These are phyloP conservation scores for Pristionchus arcanus DNA, from an alignment of 2,888 invertebrate genomes.

Conservation along the genomic window DNA sequence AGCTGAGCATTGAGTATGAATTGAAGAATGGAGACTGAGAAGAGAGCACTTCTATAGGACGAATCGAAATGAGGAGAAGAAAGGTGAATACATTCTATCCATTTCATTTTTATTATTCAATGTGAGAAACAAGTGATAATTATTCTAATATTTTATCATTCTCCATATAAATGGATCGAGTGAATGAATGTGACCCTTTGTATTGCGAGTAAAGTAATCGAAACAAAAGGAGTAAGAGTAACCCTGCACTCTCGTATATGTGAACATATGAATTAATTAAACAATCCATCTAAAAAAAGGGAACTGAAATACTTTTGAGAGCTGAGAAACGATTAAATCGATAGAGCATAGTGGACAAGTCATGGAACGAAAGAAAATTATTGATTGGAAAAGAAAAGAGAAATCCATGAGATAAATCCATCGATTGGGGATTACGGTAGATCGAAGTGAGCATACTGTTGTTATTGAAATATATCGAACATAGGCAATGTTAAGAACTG, in stretches of 20 bases:
- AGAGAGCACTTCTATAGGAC: constrained; percentile 17
- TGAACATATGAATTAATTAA: constrained; percentile 20
- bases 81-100: background rate
- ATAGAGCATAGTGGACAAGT: constrained; percentile 21
- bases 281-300: background rate
- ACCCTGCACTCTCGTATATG: constrained; percentile 49
- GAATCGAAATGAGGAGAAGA: background rate
- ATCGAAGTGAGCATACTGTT: constrained; percentile 30
- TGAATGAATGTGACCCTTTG: constrained; percentile 7
- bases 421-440: constrained; percentile 35
- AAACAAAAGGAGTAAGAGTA: constrained; percentile 25
- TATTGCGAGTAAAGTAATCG: constrained; percentile 34
- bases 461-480: constrained; percentile 4
- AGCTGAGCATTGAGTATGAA: constrained; percentile 54
- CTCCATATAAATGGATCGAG: background rate
- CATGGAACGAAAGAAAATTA: constrained; percentile 30
- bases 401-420: constrained; percentile 40
- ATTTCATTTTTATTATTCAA: background rate
- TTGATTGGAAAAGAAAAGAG: constrained; percentile 15
- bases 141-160: background rate
- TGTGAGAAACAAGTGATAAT: background rate
- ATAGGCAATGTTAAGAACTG: constrained; percentile 22
- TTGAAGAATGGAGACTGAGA: constrained; percentile 27
- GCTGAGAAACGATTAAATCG: background rate
- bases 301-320: background rate